Base-by-base conservation (phyloP, 2,113 vertebrate species). In the Tachycineta bicolor region DNA sequence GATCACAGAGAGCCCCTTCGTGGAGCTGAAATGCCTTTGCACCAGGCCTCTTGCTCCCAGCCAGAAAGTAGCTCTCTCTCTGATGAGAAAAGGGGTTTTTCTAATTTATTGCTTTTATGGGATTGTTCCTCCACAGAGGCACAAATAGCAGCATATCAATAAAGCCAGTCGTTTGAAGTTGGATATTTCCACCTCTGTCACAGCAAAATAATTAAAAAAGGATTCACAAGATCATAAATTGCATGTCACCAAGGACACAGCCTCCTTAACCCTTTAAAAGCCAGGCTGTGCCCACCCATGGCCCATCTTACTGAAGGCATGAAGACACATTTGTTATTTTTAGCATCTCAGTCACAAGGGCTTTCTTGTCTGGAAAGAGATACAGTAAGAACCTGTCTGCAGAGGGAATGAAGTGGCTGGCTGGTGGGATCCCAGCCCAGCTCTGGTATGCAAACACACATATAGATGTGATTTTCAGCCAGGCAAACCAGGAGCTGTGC, bases 171-270 rank as follows among this genome's bases (percentile, higher is more conserved):
- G 91, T 83, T 94, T 96, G 96, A 89, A 96, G 97, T 96, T 82
- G 67, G 96, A 96, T 97, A 96, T 97, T 96, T 95, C 88, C 63
- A 83, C 97, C 96, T 97, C 97, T 94, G 58, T 96, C 96, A 95
- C 95, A 95, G 97, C 97, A 97, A 97, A 97, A 98, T 97, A 97
- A 98, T 97, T 98, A 97, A 98, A 98, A 98, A 97, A 97, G 97
- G 98, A 97, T 98, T 97, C 92, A 33, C 95, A 94, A 93, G 96
- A 97, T 98, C 97, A 97, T 97, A 97, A 97, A 96, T 93, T 94
- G 93, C 87, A 80, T 96, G 96, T 90, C 95, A 77, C 97, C 64
- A 88, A 97, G 96, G 91, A 93, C 95, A 77, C 84, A 74, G 44
- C 91, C 49, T 64, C 74, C 83, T 97, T 97, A 97, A 97, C 95